Evolutionary conservation across 2,797 vertebrate genomes (phyloP), one percentile per base, ranked within the genome.

Genomic region (Octomys mimax): DNA sequence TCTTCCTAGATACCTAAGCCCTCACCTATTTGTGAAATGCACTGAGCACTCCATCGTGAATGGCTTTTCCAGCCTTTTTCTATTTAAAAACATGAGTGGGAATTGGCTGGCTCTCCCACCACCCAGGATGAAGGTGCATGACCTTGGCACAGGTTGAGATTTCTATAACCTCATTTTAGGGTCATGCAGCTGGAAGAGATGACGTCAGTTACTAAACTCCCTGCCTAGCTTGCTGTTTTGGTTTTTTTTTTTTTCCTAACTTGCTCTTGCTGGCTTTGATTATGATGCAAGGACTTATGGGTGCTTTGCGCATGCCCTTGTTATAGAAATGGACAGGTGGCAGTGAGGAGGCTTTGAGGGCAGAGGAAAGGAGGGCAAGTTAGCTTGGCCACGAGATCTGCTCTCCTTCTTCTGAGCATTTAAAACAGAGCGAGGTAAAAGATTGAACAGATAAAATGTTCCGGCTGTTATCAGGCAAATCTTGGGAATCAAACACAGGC

Each of bases 331-430:
- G 16, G 28, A 18, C 26, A 31, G 2, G 31, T 2, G 24, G 22
- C 10, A 61, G 0, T 0, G 49, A 68, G 54, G 31, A 2, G 1
- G n/a, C 42, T 71, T 62, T 0, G 0, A 11, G 57, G 49, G 21
- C 10, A 28, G 49, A 52, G 39, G 14, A 13, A 5, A 12, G 59
- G 26, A 6, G 28, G 52, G 19, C 5, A 36, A 8, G n/a, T 19
- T 2, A 6, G 31, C 8, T 10, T 10, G 26, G 18, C 49, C 59
- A 18, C 1, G 0, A 4, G 26, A 11, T 46, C 6, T 8, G 42
- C 49, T 8, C n/a, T 62, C 61, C 68, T 14, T 19, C 59, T 70
- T 52, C 13, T 33, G 52, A 83, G 33, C 36, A 28, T 59, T 77
- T 73, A 54, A 57, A 79, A 66, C 46, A 10, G 73, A 22, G 10